Base-by-base conservation (phyloP, 1,140 invertebrate species). In the Araneus ventricosus region DNA sequence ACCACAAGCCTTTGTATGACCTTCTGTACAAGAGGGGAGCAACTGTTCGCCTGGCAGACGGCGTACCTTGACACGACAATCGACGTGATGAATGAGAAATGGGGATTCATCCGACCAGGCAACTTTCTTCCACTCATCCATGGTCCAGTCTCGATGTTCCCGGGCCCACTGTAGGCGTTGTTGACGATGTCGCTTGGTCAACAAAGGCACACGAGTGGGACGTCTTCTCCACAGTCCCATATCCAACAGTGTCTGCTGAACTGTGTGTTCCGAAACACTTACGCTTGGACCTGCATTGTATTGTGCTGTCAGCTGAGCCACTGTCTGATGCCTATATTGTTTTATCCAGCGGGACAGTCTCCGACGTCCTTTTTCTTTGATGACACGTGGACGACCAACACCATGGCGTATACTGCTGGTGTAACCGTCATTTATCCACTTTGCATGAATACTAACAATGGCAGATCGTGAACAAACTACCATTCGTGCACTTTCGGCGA, bases 131-230 rank as follows among this genome's bases (percentile, higher is more conserved):
- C 57, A 22, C 57, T 59, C 20, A 61, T n/a, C 59, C 17, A 61
- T 61, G 59, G 59, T 1, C 22, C 59, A 2, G 59, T 24, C 2
- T 61, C 5, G 59, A 61, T 61, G 1, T 24, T 61, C 6, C 22
- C 17, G 20, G 20, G 59, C 17, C 17, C 4, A 61, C 20, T 61
- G 22, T 41, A 2, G 0, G 1, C n/a, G 0, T 61, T 20, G 0
- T 61, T 24, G 57, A 22, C 57, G 20, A 24, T 61, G 59, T 2
- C 1, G 24, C 17, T 61, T 20, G 14, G 14, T 84, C 0, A 37
- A 14, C 3, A 61, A 24, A 95, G 1, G 1, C 10, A 61, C 14
- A 24, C 22, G 22, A 79, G 37, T 79, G 27, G n/a, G 45, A 59
- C 22, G n/a, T 0, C 41, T 61, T 14, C 20, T 61, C 14, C 0